These are phyloP conservation scores for Calcarius ornatus DNA, from an alignment of 2,113 vertebrate species.

Conservation along the genomic window DNA sequence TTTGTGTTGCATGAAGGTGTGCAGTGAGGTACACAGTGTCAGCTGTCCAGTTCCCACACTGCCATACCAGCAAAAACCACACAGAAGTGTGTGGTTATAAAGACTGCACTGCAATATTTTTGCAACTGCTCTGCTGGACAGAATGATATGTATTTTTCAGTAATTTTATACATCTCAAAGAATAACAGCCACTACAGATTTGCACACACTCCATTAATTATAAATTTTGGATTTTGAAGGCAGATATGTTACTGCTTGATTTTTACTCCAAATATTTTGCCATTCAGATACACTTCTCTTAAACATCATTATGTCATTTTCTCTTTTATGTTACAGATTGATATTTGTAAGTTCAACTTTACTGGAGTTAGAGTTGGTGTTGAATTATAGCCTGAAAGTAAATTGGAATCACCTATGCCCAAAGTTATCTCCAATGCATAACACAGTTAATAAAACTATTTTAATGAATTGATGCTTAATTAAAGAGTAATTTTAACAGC, in stretches of 20 bases:
- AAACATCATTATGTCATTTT: background rate
- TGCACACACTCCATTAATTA: background rate
- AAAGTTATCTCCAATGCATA: background rate
- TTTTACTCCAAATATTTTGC: background rate
- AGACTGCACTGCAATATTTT: background rate
- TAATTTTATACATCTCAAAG: background rate
- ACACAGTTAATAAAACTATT: background rate
- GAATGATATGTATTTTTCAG: background rate
- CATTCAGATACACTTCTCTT: background rate
- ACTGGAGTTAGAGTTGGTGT: background rate
- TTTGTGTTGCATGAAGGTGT: background rate
- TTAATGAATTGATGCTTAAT: background rate
- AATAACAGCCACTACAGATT: background rate
- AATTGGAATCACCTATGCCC: background rate
- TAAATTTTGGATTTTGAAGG: background rate
- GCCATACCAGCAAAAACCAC: background rate
- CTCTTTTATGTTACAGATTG: background rate
- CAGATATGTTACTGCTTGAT: background rate
- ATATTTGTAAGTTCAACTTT: background rate
- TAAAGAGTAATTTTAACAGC: background rate
- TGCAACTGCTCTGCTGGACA: background rate
- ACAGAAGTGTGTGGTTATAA: background rate
- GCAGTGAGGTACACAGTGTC: background rate
- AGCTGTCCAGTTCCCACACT: background rate
- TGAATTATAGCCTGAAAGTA: background rate